A percentile compares a stretch with the other conserved stretches of the same genome.
Conservation (phyloP, 2,113 vertebrate species). For the Micromys minutus region DNA sequence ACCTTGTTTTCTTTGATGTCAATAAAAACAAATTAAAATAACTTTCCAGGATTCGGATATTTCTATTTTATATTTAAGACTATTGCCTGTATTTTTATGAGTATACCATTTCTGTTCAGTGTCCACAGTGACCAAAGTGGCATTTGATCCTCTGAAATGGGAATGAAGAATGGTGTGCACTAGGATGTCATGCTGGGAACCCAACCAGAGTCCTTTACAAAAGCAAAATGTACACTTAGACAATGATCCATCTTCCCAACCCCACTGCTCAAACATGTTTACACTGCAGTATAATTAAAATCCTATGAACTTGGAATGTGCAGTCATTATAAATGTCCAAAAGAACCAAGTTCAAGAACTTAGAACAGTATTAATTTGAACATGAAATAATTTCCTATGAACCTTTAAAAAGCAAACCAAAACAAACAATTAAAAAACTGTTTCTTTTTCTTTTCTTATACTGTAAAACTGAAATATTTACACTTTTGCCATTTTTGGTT, state of each 20-base stretch:
- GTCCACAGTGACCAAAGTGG: no score
- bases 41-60: not conserved
- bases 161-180: not conserved
- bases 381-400: not conserved
- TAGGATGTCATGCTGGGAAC: not conserved
- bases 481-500: not conserved
- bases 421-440: not conserved
- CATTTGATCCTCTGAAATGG: not conserved
- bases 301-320: not conserved
- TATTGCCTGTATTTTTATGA: not conserved
- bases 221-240: not conserved
- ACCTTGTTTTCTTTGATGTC: not conserved
- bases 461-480: constrained; percentile 22
- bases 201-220: not conserved
- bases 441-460: not conserved
- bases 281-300: constrained; percentile 40
- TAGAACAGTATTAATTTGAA: constrained; percentile 44
- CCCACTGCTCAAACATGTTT: not conserved
- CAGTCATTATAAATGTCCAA: constrained; percentile 1
- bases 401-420: not conserved
- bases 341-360: not conserved
- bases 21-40: not conserved
- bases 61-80: not conserved
- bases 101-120: not conserved
- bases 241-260: no score